A percentile compares a stretch with the other conserved stretches of the same genome.
Conservation (phyloP, 2,113 vertebrate genomes). For the Pseudopodoces humilis region DNA sequence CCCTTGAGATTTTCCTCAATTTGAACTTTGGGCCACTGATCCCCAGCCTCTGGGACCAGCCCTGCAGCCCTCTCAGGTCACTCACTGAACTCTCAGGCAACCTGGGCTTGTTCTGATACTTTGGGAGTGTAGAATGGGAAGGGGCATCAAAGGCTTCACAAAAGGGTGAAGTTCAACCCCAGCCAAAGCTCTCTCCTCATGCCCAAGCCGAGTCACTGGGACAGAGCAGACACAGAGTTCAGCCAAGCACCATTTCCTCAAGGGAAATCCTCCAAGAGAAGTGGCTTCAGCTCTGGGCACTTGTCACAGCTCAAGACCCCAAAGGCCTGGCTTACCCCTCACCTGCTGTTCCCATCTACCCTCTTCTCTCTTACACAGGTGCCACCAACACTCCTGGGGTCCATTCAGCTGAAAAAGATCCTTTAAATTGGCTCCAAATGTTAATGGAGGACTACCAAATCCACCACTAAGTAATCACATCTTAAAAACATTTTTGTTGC, state of each 20-base stretch:
- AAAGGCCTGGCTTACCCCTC: not conserved
- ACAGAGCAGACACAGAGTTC: not conserved
- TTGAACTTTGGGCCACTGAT: not conserved
- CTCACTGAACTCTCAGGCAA: not conserved
- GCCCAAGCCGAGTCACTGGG: not conserved
- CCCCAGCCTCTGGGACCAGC: not conserved
- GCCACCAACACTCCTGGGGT: not conserved
- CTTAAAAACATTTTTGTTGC: not conserved
- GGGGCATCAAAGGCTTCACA: not conserved
- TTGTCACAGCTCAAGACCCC: not conserved
- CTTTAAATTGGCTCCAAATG: no score
- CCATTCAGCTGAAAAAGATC: not conserved
- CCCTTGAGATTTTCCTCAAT: not conserved
- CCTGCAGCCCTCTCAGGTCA: not conserved
- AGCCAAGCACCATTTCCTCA: not conserved
- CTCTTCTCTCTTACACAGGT: not conserved
- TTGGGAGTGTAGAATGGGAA: not conserved
- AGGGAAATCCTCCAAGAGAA: not conserved
- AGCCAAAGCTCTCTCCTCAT: not conserved
- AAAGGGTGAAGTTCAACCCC: not conserved
- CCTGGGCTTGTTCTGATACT: fast-evolving
- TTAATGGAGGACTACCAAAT: not conserved
- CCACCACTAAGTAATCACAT: fast-evolving
- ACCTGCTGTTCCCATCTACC: not conserved
- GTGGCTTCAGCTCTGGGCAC: fast-evolving